Base-by-base conservation (phyloP, 2,113 vertebrate species). In the Chlamydotis undulata region DNA sequence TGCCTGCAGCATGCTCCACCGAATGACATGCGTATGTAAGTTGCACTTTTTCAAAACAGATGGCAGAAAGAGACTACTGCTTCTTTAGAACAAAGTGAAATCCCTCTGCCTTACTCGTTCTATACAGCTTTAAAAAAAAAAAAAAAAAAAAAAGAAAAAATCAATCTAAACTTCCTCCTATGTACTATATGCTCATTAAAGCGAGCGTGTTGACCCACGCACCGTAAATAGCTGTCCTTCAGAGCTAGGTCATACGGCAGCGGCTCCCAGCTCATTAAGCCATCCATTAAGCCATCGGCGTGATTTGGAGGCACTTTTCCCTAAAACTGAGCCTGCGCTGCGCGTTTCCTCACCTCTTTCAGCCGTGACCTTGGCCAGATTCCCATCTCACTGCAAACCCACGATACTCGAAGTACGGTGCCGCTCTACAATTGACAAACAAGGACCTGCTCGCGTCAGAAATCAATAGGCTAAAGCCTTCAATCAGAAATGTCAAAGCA, bases 141-240 rank as follows among this genome's bases (percentile, higher is more conserved):
- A 70, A 70, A 19, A 83, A 63, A 70, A 70, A 19, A 37, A 37
- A 37, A 52, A 64, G 68, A 78, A 83, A 63, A 70, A 70, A 19
- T 5, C 39, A 70, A 31, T 13, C 64, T 82, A 59, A 82, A 64
- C 91, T 87, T 87, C 74, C 67, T 83, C 59, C 89, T 63, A 13
- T 14, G 29, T 41, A 35, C 71, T 70, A 65, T 52, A 55, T 41
- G 19, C 56, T 83, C 68, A 68, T 82, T 87, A 92, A 82, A 89
- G 80, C 81, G 56, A 74, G 39, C 59, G 22, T 2, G 63, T 23
- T 94, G 93, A 78, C 94, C 96, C 39, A 31, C 21, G 78, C 55
- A 60, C 93, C 5, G 23, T 69, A 92, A 89, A 97, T 63, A 95
- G 87, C 65, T 14, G 89, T 89, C 91, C 95, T 97, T 91, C 95